A percentile compares a stretch with the other conserved stretches of the same genome.
Evolutionary conservation across 2,888 invertebrate genomes (phyloP).

Genomic region (Myathropa florea): DNA sequence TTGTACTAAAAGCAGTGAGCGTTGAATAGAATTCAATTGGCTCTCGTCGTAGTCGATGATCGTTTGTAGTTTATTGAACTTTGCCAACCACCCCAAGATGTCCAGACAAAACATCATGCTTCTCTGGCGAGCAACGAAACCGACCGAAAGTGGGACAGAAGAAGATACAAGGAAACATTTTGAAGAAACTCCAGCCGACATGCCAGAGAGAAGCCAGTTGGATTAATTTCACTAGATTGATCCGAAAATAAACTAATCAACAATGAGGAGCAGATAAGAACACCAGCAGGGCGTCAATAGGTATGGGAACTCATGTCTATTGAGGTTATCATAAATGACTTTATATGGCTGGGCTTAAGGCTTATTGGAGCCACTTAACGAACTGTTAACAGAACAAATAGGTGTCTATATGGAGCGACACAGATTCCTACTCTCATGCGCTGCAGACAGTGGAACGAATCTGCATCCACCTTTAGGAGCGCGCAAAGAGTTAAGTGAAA

Average conservation of each 20-base stretch:
- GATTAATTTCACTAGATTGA: neutral
- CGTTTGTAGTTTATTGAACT: neutral
- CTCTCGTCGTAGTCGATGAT: neutral
- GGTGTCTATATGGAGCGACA: neutral
- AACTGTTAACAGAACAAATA: slow-evolving; percentile 10
- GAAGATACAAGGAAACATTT: neutral
- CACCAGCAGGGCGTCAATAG: neutral
- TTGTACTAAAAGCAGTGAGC: neutral
- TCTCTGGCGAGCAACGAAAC: neutral
- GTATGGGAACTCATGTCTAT: neutral
- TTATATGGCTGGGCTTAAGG: neutral
- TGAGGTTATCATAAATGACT: neutral
- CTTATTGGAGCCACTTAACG: slow-evolving; percentile 28
- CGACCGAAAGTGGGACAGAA: neutral
- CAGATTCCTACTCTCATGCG: neutral
- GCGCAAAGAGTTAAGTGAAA: neutral
- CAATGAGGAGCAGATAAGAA: neutral
- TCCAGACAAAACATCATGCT: neutral
- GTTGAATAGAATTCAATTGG: neutral
- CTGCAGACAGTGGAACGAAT: neutral
- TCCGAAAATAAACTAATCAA: neutral
- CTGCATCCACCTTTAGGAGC: neutral
- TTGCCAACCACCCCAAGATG: neutral
- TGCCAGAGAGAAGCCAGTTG: neutral
- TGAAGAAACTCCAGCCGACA: neutral